Evolutionary conservation across 2,113 vertebrate species (phyloP), one percentile per base, ranked within the genome.

Genomic region (Prunella fulvescens): DNA sequence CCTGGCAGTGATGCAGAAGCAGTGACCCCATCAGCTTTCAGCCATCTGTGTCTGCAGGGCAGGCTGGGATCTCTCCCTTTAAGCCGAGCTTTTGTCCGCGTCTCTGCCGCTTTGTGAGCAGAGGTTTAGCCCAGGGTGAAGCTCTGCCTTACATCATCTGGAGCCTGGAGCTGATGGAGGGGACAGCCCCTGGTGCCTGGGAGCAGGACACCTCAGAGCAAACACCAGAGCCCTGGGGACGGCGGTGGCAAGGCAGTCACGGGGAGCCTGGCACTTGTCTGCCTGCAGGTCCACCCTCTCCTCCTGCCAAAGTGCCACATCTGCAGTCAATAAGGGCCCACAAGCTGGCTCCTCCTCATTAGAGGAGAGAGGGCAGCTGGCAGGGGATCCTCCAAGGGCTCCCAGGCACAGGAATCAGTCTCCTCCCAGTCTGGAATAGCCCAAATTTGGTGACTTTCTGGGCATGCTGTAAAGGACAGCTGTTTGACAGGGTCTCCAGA

Each of bases 381-480:
- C 95, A 93, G 90, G 95, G 95, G 95, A 97, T 88, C 86, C 95
- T 97, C 95, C 86, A 81, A 95, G 94, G 95, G 95, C 93, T 97
- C 88, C 92, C 92, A 96, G 92, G 90, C 88, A 12, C 85, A 10
- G 93, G 94, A 96, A 96, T 94, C 92, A 93, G 94, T 95, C 82
- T 92, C 94, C 94, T 93, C 94, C 92, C 87, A 93, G 94, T 94
- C 95, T 96, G 95, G 93, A 97, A 96, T 69, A 96, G 92, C 96
- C 96, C 95, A 96, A 93, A 96, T 97, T 96, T 92, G 96, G 95
- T 96, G 95, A 78, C 95, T 96, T 96, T 96, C 94, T 95, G 95
- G 95, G 96, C 93, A 95, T 71, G 93, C 95, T 96, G 95, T 93
- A 96, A 96, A 96, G 95, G 93, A 97, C 96, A 96, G 95, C 95